Evolutionary conservation across 2,113 vertebrate genomes (phyloP).

Genomic region (Coturnix japonica): DNA sequence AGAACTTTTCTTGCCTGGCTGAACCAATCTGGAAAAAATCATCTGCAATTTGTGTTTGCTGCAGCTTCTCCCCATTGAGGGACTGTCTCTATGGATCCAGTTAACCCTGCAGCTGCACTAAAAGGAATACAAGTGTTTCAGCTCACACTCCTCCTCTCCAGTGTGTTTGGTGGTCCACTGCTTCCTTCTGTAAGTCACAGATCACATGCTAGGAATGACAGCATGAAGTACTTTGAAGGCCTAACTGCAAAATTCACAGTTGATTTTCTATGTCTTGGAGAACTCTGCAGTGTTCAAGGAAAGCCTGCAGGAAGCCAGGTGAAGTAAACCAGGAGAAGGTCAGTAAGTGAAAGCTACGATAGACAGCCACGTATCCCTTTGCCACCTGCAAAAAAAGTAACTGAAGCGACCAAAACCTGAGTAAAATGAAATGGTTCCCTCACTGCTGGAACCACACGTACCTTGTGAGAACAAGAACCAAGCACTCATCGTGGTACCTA

Average conservation of each 20-base stretch:
- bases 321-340: neutral
- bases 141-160: neutral
- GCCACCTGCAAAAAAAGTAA: neutral
- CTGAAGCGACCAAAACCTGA: neutral
- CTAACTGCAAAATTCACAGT: neutral
- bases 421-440: neutral
- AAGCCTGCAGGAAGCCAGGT: neutral
- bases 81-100: neutral
- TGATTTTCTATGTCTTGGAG: neutral
- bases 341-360: neutral
- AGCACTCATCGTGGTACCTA: neutral
- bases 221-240: neutral
- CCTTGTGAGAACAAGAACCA: neutral
- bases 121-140: neutral
- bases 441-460: neutral
- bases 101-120: rapidly evolving
- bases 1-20: neutral
- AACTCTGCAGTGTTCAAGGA: neutral
- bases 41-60: neutral
- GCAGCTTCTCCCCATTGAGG: neutral
- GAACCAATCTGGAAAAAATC: neutral
- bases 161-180: neutral
- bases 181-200: neutral
- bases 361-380: neutral
- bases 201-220: neutral